These are phyloP conservation scores for Zaprionus davidi DNA, from an alignment of 1,140 invertebrate species.

Conservation along the genomic window DNA sequence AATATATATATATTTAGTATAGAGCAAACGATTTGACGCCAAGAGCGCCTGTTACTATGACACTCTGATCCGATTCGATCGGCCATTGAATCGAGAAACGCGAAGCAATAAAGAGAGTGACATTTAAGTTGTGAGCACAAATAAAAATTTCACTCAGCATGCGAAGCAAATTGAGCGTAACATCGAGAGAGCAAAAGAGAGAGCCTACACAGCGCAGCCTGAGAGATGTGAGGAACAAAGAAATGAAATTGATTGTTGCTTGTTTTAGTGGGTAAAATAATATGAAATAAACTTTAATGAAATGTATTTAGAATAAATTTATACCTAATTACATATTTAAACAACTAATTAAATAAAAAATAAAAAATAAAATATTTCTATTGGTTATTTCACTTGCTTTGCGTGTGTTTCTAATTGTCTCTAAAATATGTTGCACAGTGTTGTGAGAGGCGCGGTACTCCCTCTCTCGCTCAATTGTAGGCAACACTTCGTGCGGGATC, in stretches of 20 bases:
- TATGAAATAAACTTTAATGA: not conserved
- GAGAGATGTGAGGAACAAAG: not conserved
- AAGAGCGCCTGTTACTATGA: slow-evolving; percentile 41
- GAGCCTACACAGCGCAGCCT: slow-evolving; percentile 17
- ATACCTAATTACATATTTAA: not conserved
- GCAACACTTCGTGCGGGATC: slow-evolving; percentile 12
- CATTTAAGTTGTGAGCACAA: slow-evolving; percentile 7
- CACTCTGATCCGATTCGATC: slow-evolving; percentile 7
- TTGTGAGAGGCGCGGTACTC: slow-evolving; percentile 36
- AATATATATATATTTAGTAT: slow-evolving; percentile 40
- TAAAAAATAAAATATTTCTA: too few relatives aligned
- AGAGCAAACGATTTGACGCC: slow-evolving; percentile 15
- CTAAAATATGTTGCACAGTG: slow-evolving; percentile 33
- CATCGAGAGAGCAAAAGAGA: slow-evolving; percentile 12
- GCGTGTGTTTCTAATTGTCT: not conserved
- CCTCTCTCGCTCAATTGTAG: slow-evolving; percentile 5
- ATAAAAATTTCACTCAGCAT: not conserved
- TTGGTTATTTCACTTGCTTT: not conserved
- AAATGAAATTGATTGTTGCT: not conserved
- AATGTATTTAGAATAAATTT: not conserved
- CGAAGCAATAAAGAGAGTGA: slow-evolving; percentile 7
- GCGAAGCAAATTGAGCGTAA: slow-evolving; percentile 18
- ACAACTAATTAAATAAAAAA: too few relatives aligned
- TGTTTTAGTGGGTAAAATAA: not conserved
- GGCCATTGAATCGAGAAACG: slow-evolving; percentile 7